Percentiles rank a stretch among this genome's conserved stretches.
Conservation (phyloP, 2,888 invertebrate species). For the Corythucha ciliata region DNA sequence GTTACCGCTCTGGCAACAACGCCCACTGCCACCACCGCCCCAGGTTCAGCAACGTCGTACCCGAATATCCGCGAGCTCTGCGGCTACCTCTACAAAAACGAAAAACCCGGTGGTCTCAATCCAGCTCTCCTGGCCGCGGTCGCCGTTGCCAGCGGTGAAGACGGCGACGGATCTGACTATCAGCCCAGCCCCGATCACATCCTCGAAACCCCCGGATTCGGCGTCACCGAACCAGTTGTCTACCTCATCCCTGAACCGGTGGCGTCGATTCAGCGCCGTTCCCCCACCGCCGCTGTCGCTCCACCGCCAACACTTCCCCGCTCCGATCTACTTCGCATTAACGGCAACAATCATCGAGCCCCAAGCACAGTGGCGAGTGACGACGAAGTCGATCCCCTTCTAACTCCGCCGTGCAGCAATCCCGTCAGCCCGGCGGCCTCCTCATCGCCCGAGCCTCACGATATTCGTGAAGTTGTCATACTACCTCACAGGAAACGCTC, state of each 20-base stretch:
- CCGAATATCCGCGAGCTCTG: conserved; percentile 39
- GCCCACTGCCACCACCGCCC: conserved; percentile 26
- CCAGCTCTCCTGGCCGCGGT: conserved; percentile 41
- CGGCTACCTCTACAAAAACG: conserved; percentile 42
- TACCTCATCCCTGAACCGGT: conserved; percentile 37
- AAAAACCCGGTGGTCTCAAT: conserved; percentile 35
- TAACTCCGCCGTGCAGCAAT: conserved; percentile 53
- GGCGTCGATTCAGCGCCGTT: conserved; percentile 32
- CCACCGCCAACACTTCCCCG: conserved; percentile 29
- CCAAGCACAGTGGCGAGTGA: conserved; percentile 22
- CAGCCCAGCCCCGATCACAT: conserved; percentile 32
- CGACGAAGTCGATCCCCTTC: conserved; percentile 27
- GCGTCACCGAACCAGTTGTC: conserved; percentile 36
- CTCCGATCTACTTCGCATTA: conserved; percentile 27
- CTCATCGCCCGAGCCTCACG: conserved; percentile 35
- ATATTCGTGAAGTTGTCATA: conserved; percentile 51
- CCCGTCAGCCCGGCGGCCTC: conserved; percentile 46
- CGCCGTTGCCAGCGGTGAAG: conserved; percentile 40
- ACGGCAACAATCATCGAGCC: no score
- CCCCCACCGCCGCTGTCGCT: conserved; percentile 27
- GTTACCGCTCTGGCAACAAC: no score
- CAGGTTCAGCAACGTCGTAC: conserved; percentile 21
- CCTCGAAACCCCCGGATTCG: conserved; percentile 31
- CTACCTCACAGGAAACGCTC: conserved; percentile 68
- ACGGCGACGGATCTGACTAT: conserved; percentile 39